These are phyloP conservation scores for Nasonia oneida DNA, from an alignment of 2,888 invertebrate species.

Conservation along the genomic window DNA sequence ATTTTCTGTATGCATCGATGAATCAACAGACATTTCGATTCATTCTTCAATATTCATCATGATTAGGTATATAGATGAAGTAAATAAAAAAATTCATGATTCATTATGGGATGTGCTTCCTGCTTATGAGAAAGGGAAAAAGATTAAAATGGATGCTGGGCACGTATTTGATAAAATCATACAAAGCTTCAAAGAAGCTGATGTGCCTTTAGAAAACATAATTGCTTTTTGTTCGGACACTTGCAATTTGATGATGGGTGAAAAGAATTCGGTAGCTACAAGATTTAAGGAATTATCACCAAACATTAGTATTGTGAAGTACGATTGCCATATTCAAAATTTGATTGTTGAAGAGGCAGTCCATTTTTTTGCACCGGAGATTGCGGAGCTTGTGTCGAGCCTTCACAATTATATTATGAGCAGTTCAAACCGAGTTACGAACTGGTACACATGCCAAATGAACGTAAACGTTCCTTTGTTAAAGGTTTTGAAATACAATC, in stretches of 20 bases:
- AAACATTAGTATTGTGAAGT: not conserved
- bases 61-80: not conserved
- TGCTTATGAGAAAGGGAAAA: not conserved
- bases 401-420: conserved; percentile 11
- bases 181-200: not conserved
- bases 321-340: conserved; percentile 15
- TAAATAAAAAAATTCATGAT: not conserved
- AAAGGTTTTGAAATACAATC: not conserved
- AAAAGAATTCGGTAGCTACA: not conserved
- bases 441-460: not conserved
- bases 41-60: not conserved
- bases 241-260: not conserved
- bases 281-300: not conserved
- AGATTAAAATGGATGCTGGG: too few species aligned
- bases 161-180: not conserved
- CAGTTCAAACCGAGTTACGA: not conserved
- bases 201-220: not conserved
- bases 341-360: not conserved
- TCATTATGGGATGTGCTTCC: not conserved
- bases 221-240: conserved; percentile 36
- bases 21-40: too few species aligned
- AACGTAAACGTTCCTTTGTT: not conserved
- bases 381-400: not conserved
- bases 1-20: too few species aligned
- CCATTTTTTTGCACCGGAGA: not conserved